Evolutionary conservation across 2,888 invertebrate genomes (phyloP), one percentile per base, ranked within the genome.

Genomic region (Leptarthrus brevirostris): DNA sequence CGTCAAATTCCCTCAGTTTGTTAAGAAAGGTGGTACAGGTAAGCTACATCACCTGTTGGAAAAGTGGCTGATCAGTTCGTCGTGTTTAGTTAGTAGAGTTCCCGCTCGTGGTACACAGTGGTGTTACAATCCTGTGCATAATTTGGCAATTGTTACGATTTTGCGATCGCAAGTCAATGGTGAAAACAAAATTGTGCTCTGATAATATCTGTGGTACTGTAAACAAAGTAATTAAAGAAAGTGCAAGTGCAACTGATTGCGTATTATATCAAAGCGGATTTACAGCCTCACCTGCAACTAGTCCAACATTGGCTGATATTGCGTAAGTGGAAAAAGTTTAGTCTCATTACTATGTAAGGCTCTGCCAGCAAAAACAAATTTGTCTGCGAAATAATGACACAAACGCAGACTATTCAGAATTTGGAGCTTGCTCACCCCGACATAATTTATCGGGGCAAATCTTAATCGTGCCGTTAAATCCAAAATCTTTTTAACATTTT

Each of bases 191-290:
- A 14, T 14, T 44, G 44, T 44, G 44, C 6, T 44, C 44, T 44
- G 44, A 44, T 44, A 44, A 44, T 44, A 44, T 44, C 44, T 44
- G 4, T 44, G 44, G n/a, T n/a, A 14, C 44, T 44, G 44, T n/a
- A 44, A 44, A 14, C 44, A 44, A 44, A 44, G 44, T 14, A 44
- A 44, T 44, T 44, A 44, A n/a, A 44, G 44, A 44, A 44, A 44
- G 44, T 44, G 44, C 44, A 44, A 44, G 44, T 44, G 44, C 44
- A 44, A 12, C 12, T 12, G 4, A 44, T 1, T 12, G 44, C 1
- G 44, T 8, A 44, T 44, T 4, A 8, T 44, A 4, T 44, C 12
- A 44, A 12, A 8, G 44, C n/a, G 44, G n/a, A 44, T 14, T 44
- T 44, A 12, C n/a, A 12, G 44, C 44, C 16, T 44, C 16, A n/a